phyloP scores from a whole-genome alignment of 1,140 invertebrate species.

The Orius insidiosus region DNA sequence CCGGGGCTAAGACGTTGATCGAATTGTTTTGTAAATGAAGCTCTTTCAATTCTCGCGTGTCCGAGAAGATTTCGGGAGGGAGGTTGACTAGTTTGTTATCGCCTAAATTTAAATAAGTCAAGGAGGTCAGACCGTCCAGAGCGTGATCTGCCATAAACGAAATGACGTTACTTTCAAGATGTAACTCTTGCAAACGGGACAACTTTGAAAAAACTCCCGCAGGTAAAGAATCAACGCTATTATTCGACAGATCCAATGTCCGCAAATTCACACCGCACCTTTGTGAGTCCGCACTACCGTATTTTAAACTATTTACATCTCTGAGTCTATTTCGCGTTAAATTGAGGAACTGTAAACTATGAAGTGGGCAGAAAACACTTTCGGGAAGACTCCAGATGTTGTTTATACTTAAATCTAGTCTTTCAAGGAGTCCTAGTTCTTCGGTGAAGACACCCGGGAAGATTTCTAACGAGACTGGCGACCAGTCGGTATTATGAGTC shows the following conservation, averaged over 20 bases:
- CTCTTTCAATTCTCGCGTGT: conserved; percentile 61
- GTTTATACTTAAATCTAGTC: conserved; percentile 70
- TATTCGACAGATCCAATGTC: conserved; percentile 62
- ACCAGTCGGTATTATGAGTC: conserved; percentile 79
- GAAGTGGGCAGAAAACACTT: conserved; percentile 60
- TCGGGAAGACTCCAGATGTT: conserved; percentile 73
- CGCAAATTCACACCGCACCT: conserved; percentile 55
- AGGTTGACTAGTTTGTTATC: conserved; percentile 65
- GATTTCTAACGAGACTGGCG: conserved; percentile 63
- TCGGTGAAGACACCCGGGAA: conserved; percentile 53
- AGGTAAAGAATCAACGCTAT: conserved; percentile 62
- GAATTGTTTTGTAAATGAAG: conserved; percentile 72
- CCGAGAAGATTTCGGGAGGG: conserved; percentile 64
- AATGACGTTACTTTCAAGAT: conserved; percentile 49
- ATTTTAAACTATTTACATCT: conserved; percentile 57
- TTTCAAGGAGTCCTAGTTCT: conserved; percentile 52
- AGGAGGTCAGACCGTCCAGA: conserved; percentile 55
- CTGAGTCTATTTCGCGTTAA: conserved; percentile 63
- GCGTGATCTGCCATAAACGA: conserved; percentile 62
- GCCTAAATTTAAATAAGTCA: conserved; percentile 59
- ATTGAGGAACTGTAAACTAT: conserved; percentile 58
- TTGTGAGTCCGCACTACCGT: conserved; percentile 33
- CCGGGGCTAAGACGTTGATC: conserved; percentile 69
- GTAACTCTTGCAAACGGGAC: conserved; percentile 40
- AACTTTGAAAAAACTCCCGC: conserved; percentile 55